Percentiles rank a stretch among this genome's conserved stretches.
These are phyloP conservation scores for Manacus vitellinus DNA, from an alignment of 2,113 vertebrate species.

Conservation along the genomic window DNA sequence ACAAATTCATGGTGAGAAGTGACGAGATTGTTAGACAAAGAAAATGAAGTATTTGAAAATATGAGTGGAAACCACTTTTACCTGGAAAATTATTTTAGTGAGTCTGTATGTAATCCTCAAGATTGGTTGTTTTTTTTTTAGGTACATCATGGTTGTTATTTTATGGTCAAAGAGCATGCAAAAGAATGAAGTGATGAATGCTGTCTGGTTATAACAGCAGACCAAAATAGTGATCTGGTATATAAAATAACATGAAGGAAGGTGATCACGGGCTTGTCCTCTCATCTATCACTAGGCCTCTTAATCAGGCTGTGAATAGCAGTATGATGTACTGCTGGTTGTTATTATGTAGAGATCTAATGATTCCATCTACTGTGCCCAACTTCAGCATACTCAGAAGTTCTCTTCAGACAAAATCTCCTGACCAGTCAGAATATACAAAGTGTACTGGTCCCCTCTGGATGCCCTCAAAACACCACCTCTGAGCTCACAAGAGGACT, in stretches of 20 bases:
- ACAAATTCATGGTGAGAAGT: background rate
- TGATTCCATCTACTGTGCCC: background rate
- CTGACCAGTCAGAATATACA: background rate
- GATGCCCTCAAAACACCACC: background rate
- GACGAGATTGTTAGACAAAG: background rate
- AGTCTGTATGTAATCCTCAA: background rate
- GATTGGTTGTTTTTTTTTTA: background rate
- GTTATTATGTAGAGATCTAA: slow-evolving; percentile 4
- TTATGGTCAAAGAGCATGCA: background rate
- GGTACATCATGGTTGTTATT: background rate
- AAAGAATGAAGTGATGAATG: background rate
- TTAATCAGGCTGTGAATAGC: slow-evolving; percentile 27
- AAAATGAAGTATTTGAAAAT: background rate
- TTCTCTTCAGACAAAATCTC: background rate
- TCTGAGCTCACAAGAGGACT: background rate
- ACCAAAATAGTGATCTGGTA: background rate
- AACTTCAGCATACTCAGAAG: background rate
- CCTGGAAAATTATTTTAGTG: background rate
- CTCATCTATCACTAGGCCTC: background rate
- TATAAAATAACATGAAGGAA: background rate
- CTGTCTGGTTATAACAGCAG: background rate
- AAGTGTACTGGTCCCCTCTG: background rate
- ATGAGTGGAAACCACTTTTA: background rate
- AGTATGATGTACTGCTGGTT: background rate
- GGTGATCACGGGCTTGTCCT: background rate